These are phyloP conservation scores for Drosophila chauvacae DNA, from an alignment of 1,140 invertebrate genomes.

Conservation along the genomic window DNA sequence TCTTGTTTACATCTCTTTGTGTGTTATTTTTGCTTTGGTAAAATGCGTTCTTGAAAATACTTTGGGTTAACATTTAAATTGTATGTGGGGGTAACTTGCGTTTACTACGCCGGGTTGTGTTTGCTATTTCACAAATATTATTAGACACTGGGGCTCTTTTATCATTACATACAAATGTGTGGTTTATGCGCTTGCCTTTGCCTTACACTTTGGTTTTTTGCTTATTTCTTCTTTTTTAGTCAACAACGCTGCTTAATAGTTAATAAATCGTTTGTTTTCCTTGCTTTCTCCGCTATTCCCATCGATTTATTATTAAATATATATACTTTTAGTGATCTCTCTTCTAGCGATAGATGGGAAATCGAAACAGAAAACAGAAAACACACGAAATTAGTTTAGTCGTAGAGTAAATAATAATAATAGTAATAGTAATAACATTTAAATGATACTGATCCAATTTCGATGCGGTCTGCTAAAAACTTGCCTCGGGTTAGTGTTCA, in stretches of 20 bases:
- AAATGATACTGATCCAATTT: slow-evolving; percentile 53
- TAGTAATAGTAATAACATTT: slow-evolving; percentile 40
- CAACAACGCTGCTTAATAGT: slow-evolving; percentile 73
- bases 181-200: slow-evolving; percentile 30
- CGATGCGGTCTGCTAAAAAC: slow-evolving; percentile 38
- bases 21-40: slow-evolving; percentile 59
- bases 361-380: slow-evolving; percentile 50
- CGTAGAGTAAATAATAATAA: slow-evolving; percentile 45
- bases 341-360: slow-evolving; percentile 40
- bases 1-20: slow-evolving; percentile 22
- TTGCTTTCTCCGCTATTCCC: slow-evolving; percentile 13
- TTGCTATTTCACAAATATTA: slow-evolving; percentile 64
- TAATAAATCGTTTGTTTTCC: slow-evolving; percentile 68
- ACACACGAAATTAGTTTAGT: slow-evolving; percentile 49
- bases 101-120: slow-evolving; percentile 48
- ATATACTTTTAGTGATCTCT: slow-evolving; percentile 26
- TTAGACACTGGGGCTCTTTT: slow-evolving; percentile 64
- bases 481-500: slow-evolving; percentile 37
- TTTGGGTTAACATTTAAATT: slow-evolving; percentile 79
- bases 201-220: slow-evolving; percentile 12
- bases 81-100: slow-evolving; percentile 63
- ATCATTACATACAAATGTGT: slow-evolving; percentile 69
- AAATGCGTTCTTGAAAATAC: slow-evolving; percentile 80
- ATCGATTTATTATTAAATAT: slow-evolving; percentile 28
- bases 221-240: slow-evolving; percentile 64